phyloP scores from a whole-genome alignment of 2,888 invertebrate genomes.

The Heliconius erato region DNA sequence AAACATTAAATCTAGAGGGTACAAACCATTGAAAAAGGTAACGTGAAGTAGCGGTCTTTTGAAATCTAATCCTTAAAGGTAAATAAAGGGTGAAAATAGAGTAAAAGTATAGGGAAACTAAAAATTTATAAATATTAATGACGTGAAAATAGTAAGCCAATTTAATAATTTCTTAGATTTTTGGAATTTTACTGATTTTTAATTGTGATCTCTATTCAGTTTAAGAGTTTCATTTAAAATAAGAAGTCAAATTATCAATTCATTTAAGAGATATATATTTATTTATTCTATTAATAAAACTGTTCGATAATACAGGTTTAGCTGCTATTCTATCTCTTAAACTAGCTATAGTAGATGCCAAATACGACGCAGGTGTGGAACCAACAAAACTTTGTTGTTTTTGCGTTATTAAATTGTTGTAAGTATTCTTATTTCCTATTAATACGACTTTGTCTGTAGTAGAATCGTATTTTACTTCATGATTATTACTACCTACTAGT shows the following conservation, averaged over 20 bases:
- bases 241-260: background rate
- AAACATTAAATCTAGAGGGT: background rate
- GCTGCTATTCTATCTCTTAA: constrained; percentile 67
- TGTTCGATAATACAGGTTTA: constrained; percentile 69
- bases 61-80: background rate
- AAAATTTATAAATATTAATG: background rate
- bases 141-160: background rate
- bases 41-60: constrained; percentile 1
- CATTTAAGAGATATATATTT: constrained; percentile 73
- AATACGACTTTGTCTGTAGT: constrained; percentile 49
- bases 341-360: constrained; percentile 71
- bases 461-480: constrained; percentile 45
- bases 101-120: background rate
- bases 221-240: no score
- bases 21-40: background rate
- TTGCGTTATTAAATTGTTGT: constrained; percentile 35
- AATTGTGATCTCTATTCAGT: no score
- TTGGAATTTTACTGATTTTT: background rate
- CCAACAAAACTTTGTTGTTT: constrained; percentile 31
- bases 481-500: constrained; percentile 36
- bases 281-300: constrained; percentile 75
- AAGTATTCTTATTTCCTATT: constrained; percentile 49
- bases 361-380: constrained; percentile 58
- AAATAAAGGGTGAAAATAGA: background rate
- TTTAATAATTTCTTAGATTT: background rate